phyloP scores from a whole-genome alignment of 2,888 invertebrate species.

The Synergus japonicus region DNA sequence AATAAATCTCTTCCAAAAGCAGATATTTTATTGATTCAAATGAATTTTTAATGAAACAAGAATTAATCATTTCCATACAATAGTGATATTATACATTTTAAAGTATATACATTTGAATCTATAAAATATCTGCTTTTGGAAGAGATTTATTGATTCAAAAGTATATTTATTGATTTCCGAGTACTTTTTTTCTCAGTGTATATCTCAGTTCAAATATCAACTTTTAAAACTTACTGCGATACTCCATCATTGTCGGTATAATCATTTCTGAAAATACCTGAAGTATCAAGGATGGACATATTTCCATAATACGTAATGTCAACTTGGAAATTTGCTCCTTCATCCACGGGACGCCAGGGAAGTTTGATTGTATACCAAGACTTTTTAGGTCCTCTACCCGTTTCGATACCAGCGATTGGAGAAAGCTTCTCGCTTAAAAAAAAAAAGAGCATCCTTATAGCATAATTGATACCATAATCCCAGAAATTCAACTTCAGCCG shows the following conservation, averaged over 20 bases:
- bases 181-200: too few relatives aligned
- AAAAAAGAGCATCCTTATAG: neutral
- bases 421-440: conserved; percentile 29
- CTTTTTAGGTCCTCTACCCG: conserved; percentile 81
- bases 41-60: too few relatives aligned
- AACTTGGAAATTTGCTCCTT: conserved; percentile 81
- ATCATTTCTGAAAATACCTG: conserved; percentile 85
- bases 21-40: too few relatives aligned
- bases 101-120: too few relatives aligned
- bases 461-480: neutral
- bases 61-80: too few relatives aligned
- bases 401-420: neutral
- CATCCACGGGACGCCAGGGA: conserved; percentile 80
- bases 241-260: conserved; percentile 79
- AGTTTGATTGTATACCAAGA: conserved; percentile 76
- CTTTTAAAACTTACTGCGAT: conserved; percentile 76
- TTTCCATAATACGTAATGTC: conserved; percentile 84
- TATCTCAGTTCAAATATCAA: neutral
- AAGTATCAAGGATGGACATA: conserved; percentile 82
- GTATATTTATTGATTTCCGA: too few relatives aligned
- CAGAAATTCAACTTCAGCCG: too few relatives aligned
- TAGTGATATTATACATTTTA: too few relatives aligned
- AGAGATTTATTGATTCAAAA: too few relatives aligned
- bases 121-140: too few relatives aligned
- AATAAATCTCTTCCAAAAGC: too few relatives aligned